Evolutionary conservation across 2,797 vertebrate genomes (phyloP), one percentile per base, ranked within the genome.

Genomic region (Rhyacichthys aspro): DNA sequence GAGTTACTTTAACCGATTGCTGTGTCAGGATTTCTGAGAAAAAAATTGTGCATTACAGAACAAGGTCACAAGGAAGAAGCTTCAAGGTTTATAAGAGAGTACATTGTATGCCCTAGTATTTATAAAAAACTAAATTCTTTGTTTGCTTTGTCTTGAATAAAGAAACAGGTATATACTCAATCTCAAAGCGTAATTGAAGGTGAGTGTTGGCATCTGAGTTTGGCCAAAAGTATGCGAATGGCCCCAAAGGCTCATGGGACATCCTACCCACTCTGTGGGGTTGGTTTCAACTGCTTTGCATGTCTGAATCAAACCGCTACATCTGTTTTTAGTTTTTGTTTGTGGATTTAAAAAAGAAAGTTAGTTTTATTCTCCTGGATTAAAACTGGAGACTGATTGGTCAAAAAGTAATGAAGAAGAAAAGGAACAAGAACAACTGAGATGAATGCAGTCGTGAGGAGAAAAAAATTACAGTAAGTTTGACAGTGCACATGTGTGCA

Each of bases 231-330:
- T 88, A 87, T 81, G 74, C 58, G 16, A 46, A 48, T 42, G 48
- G 74, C 72, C 75, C 59, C 79, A 66, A 32, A 70, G 72, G 64
- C 67, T 74, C 69, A 75, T 77, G 79, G 79, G 79, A 86, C 78
- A 80, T 87, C 81, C 87, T 82, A 82, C 82, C 76, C 84, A 82
- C 77, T 86, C 67, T 69, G 67, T 65, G 55, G 91, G 90, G 89
- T 93, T 93, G 91, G 88, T 90, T 79, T 92, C 91, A 92, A 92
- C 91, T 95, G 94, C 90, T 94, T 93, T 92, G 91, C 88, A 94
- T 92, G 88, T 92, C 81, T 93, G 79, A 92, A 92, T 89, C 90
- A 88, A 91, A 90, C 88, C 85, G 84, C 76, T 74, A 90, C 94
- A 95, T 96, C 92, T 95, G 93, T 83, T 93, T 91, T 88, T 84